phyloP scores from a whole-genome alignment of 1,140 invertebrate genomes.

The Ptiloglossa arizonensis region DNA sequence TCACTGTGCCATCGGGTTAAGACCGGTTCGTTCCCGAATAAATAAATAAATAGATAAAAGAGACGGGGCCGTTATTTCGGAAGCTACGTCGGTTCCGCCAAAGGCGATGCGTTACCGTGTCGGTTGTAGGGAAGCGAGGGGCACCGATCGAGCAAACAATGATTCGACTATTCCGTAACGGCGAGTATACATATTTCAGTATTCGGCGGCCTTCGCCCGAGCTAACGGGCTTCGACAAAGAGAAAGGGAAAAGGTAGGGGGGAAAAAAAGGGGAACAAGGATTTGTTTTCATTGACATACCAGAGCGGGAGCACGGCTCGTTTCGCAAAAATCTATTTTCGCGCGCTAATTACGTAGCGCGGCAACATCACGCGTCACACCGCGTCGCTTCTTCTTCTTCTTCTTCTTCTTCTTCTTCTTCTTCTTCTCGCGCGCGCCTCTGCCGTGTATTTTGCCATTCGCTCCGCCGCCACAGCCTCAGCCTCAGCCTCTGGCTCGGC shows the following conservation, averaged over 20 bases:
- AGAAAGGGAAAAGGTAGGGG: slow-evolving; percentile 53
- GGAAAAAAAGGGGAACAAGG: slow-evolving; percentile 62
- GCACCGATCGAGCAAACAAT: slow-evolving; percentile 60
- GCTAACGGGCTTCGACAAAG: slow-evolving; percentile 58
- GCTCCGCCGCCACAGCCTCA: too few species aligned
- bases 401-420: neutral
- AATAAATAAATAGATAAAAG: neutral
- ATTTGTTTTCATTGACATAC: slow-evolving; percentile 64
- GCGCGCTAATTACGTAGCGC: slow-evolving; percentile 52
- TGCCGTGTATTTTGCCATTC: neutral
- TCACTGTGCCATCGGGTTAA: neutral
- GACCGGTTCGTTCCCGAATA: neutral
- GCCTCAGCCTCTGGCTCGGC: too few species aligned
- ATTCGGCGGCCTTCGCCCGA: slow-evolving; percentile 59
- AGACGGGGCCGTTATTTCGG: neutral
- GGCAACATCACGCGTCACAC: neutral
- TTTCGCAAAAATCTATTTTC: slow-evolving; percentile 67
- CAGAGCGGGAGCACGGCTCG: slow-evolving; percentile 42
- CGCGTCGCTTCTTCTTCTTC: neutral
- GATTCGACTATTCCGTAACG: slow-evolving; percentile 61
- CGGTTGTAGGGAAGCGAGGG: neutral
- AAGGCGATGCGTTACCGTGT: neutral
- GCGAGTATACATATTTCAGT: slow-evolving; percentile 56
- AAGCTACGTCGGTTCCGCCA: neutral
- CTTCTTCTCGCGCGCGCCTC: neutral